Evolutionary conservation across 1,140 invertebrate genomes (phyloP).

Genomic region (Drosophila pectinifera): DNA sequence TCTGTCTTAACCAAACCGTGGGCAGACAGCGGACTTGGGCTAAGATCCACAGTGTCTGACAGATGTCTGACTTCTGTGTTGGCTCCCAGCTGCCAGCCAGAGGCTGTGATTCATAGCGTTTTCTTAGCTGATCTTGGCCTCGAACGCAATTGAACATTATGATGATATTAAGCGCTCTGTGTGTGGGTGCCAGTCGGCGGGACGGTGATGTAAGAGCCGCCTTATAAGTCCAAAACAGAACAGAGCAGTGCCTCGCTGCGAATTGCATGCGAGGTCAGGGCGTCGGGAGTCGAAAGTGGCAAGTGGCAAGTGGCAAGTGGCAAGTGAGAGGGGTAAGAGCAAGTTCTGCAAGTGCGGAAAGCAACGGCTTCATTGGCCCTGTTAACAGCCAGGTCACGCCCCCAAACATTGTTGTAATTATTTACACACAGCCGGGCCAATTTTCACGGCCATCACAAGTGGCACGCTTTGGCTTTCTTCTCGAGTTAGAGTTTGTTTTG

Average conservation of each 20-base stretch:
- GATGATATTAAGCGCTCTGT: conserved; percentile 7
- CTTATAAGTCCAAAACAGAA: conserved; percentile 36
- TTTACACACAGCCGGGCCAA: conserved; percentile 51
- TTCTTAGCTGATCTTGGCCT: conserved; percentile 54
- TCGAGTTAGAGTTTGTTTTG: conserved; percentile 14
- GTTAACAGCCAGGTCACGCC: conserved; percentile 52
- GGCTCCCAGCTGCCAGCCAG: conserved; percentile 18
- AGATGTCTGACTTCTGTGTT: conserved; percentile 58
- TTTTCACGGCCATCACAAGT: conserved; percentile 67
- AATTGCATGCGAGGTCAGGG: conserved; percentile 73
- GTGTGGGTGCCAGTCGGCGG: conserved; percentile 33
- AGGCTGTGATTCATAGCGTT: conserved; percentile 49
- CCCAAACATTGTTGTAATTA: conserved; percentile 48
- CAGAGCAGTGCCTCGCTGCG: conserved; percentile 18
- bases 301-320: conserved; percentile 31
- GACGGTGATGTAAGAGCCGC: conserved; percentile 69
- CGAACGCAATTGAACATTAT: conserved; percentile 44
- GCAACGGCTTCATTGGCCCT: conserved; percentile 63
- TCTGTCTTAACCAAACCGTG: conserved; percentile 14
- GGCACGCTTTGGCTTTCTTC: conserved; percentile 52
- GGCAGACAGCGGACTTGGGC: conserved; percentile 8
- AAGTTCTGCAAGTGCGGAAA: background rate
- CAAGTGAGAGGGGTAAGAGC: conserved; percentile 12
- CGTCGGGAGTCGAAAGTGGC: conserved; percentile 14
- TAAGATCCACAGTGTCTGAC: conserved; percentile 33